Base-by-base conservation (phyloP, 2,113 vertebrate genomes). In the Carlito syrichta region DNA sequence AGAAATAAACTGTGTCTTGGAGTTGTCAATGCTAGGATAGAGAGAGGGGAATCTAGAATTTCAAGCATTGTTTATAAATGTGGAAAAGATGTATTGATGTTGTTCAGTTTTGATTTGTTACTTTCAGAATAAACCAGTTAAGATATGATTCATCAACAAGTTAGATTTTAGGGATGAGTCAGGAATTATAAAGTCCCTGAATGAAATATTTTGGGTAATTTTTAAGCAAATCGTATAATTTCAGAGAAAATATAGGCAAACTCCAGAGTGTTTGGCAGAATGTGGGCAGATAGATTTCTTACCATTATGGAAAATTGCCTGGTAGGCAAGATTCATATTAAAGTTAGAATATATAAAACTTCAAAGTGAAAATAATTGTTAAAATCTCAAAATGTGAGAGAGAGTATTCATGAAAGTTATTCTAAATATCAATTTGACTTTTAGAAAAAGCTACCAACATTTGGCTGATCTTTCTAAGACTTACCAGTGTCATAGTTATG, bases 201-300 rank as follows among this genome's bases (percentile, higher is more conserved):
- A 23, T 86, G 17, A 32, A 95, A 69, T 93, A 94, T 96, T 94
- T 91, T 48, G 35, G 3, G 38, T 73, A 93, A 95, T 77, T 94
- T 96, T 95, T 97, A 88, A 95, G 77, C 63, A 90, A 96, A 90
- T 94, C 93, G 32, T 52, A 91, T 93, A 94, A 96, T 97, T 96
- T 94, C 40, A 86, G 43, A 87, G 25, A 93, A 97, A 96, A 85
- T 88, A 56, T 60, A 93, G 89, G 91, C 71, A 96, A 95, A 93
- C 71, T 78, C 54, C 27, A 88, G 17, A 66, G 48, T 82, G 58
- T 86, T 95, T 95, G 79, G 85, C 23, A 94, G 88, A 92, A 69
- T 81, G 56, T 92, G 66, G 63, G 45, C 52, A 96, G 76, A 94
- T 74, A 97, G 38, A 88, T 90, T 96, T 94, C 86, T 94, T 91